phyloP scores from a whole-genome alignment of 2,888 invertebrate species.

The Gordius sp. region DNA sequence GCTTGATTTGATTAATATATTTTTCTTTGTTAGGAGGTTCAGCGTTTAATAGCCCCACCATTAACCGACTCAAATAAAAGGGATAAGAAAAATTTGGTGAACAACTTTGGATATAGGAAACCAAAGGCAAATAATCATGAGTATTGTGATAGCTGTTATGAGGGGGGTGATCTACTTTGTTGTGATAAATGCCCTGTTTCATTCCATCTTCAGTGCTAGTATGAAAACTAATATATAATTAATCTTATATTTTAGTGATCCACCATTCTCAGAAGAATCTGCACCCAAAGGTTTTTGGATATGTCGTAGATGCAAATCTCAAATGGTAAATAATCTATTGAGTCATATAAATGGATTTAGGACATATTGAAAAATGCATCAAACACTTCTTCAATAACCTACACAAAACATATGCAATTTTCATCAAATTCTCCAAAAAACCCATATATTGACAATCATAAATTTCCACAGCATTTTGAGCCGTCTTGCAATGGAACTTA shows the following conservation, averaged over 20 bases:
- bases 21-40: neutral
- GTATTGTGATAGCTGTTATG: conserved; percentile 69
- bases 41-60: conserved; percentile 1
- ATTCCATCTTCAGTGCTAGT: conserved; percentile 86
- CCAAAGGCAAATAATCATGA: conserved; percentile 37
- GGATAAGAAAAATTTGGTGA: neutral
- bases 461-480: too few relatives aligned
- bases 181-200: conserved; percentile 83
- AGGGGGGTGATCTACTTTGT: conserved; percentile 74
- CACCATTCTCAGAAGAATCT: conserved; percentile 60
- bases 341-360: neutral
- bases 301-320: conserved; percentile 45
- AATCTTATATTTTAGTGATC: conserved; percentile 41
- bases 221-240: conserved; percentile 26
- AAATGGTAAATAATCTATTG: too few relatives aligned
- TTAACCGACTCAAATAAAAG: neutral
- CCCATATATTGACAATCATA: too few relatives aligned
- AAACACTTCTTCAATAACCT: too few relatives aligned
- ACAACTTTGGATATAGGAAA: conserved; percentile 4
- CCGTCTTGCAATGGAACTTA: too few relatives aligned
- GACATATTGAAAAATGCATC: neutral
- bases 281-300: conserved; percentile 71
- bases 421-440: too few relatives aligned
- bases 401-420: too few relatives aligned
- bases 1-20: conserved; percentile 6